Evolutionary conservation across 2,113 vertebrate genomes (phyloP).

Genomic region (Nycticorax nycticorax): DNA sequence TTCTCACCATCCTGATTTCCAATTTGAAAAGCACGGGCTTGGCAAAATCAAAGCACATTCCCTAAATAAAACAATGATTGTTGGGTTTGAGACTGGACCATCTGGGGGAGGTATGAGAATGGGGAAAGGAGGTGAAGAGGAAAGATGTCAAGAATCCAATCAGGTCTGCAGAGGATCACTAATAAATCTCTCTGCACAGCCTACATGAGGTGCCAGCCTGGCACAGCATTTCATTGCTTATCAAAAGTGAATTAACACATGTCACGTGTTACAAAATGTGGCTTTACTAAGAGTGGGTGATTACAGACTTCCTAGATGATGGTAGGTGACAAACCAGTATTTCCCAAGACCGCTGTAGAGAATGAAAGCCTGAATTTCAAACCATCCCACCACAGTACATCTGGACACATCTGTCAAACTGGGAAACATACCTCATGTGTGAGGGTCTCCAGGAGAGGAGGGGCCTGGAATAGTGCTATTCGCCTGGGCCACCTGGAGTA

Average conservation of each 20-base stretch:
- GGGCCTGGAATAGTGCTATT: background rate
- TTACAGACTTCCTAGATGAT: background rate
- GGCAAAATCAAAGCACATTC: background rate
- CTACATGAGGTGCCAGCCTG: background rate
- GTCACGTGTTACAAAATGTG: background rate
- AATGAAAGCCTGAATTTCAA: background rate
- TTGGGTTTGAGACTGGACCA: background rate
- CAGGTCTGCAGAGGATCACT: background rate
- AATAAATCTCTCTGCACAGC: background rate
- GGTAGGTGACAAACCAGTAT: background rate
- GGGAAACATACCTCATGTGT: background rate
- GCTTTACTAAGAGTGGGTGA: background rate
- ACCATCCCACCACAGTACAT: background rate
- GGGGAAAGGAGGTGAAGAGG: background rate
- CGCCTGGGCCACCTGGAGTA: background rate
- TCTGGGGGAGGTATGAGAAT: background rate
- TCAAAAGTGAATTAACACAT: background rate
- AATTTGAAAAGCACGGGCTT: background rate
- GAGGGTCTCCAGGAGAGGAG: background rate
- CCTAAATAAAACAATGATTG: background rate
- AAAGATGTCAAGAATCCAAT: background rate
- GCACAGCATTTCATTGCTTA: background rate
- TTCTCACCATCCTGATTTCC: background rate
- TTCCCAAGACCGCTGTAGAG: background rate
- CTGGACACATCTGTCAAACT: background rate